phyloP scores from a whole-genome alignment of 2,888 invertebrate genomes.

The Lordiphosa fenestrarum region DNA sequence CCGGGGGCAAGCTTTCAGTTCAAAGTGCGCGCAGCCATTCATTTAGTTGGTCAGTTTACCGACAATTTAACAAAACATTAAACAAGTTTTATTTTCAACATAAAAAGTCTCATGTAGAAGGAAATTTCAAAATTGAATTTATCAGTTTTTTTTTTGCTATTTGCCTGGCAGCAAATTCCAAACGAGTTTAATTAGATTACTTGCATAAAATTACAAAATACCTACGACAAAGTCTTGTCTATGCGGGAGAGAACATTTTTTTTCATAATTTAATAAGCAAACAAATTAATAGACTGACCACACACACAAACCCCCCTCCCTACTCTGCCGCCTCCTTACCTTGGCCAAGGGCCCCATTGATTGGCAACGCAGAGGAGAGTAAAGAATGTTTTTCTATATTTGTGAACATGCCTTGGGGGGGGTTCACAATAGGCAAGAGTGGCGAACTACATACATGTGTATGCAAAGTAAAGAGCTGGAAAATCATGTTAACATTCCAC shows the following conservation, averaged over 20 bases:
- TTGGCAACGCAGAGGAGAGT: slow-evolving; percentile 18
- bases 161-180: slow-evolving; percentile 16
- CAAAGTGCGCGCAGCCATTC: too few relatives aligned
- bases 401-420: slow-evolving; percentile 35
- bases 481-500: slow-evolving; percentile 63
- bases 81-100: too few relatives aligned
- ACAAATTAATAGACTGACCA: slow-evolving; percentile 50
- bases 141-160: neutral
- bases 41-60: too few relatives aligned
- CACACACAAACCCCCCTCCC: slow-evolving; percentile 15
- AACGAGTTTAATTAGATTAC: slow-evolving; percentile 47
- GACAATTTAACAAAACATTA: too few relatives aligned
- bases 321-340: too few relatives aligned
- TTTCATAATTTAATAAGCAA: slow-evolving; percentile 60
- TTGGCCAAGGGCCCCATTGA: slow-evolving; percentile 14
- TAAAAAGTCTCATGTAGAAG: too few relatives aligned
- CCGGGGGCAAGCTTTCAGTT: too few relatives aligned
- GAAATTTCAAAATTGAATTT: too few relatives aligned
- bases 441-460: neutral
- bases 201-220: slow-evolving; percentile 34
- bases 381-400: slow-evolving; percentile 49
- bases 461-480: slow-evolving; percentile 45
- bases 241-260: slow-evolving; percentile 1
- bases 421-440: slow-evolving; percentile 14
- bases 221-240: slow-evolving; percentile 21